A percentile compares a stretch with the other conserved stretches of the same genome.
Conservation (phyloP, 2,797 vertebrate genomes). For the Acrossocheilus fasciatus region DNA sequence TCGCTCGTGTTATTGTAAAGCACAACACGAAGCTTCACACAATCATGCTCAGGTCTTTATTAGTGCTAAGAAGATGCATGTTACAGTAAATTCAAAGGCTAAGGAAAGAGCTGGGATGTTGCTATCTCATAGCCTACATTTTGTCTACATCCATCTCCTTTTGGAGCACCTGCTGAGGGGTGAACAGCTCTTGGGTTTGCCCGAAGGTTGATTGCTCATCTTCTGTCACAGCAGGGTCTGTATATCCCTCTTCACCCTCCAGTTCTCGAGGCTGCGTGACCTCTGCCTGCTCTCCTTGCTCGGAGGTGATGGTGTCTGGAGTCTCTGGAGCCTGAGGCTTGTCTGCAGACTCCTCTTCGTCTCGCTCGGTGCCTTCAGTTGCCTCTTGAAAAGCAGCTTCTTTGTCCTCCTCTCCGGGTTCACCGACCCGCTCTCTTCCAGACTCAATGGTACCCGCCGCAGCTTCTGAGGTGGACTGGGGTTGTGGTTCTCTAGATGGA, state of each 20-base stretch:
- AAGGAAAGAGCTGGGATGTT: slow-evolving; percentile 33
- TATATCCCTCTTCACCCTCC: slow-evolving; percentile 40
- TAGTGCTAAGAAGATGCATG: slow-evolving; percentile 44
- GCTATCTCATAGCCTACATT: slow-evolving; percentile 48
- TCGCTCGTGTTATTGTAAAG: not conserved
- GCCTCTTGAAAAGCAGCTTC: slow-evolving; percentile 55
- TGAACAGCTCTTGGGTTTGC: slow-evolving; percentile 54
- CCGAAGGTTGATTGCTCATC: slow-evolving; percentile 49
- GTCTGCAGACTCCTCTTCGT: slow-evolving; percentile 48
- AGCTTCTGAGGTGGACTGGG: slow-evolving; percentile 39
- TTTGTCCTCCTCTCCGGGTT: not conserved
- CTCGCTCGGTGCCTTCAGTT: slow-evolving; percentile 43
- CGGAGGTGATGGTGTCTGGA: slow-evolving; percentile 47
- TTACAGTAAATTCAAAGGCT: slow-evolving; percentile 49
- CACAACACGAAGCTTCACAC: slow-evolving; percentile 7
- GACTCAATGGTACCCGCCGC: slow-evolving; percentile 29
- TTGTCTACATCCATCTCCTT: slow-evolving; percentile 53
- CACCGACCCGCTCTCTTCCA: not conserved
- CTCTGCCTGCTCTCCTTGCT: slow-evolving; percentile 60
- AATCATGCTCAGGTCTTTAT: slow-evolving; percentile 54
- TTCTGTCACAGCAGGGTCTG: slow-evolving; percentile 53
- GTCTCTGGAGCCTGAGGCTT: slow-evolving; percentile 49
- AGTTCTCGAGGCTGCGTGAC: slow-evolving; percentile 54
- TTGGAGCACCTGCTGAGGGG: slow-evolving; percentile 61
- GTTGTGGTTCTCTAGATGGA: slow-evolving; percentile 8